A percentile compares a stretch with the other conserved stretches of the same genome.
These are phyloP conservation scores for Cherax destructor DNA, from an alignment of 1,140 invertebrate genomes.

Conservation along the genomic window DNA sequence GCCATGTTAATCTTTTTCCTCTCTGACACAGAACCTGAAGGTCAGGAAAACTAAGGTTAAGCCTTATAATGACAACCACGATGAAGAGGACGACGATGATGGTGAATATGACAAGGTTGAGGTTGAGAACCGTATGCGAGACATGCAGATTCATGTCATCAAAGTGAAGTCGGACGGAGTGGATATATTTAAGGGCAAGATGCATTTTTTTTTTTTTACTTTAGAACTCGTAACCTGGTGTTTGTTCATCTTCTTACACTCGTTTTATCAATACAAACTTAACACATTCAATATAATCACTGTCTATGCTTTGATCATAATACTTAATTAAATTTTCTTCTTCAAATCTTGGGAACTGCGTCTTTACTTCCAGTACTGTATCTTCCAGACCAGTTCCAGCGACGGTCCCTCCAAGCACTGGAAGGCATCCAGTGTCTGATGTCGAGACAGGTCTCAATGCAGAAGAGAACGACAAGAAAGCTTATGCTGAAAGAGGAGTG, in stretches of 20 bases:
- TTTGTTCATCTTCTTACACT: neutral
- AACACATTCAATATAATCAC: neutral
- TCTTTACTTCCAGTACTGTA: neutral
- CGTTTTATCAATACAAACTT: neutral
- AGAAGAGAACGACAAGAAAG: neutral
- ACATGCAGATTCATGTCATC: neutral
- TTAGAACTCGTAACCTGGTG: too few relatives aligned
- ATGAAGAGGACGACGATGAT: neutral
- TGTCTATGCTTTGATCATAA: too few relatives aligned
- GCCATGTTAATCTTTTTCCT: neutral
- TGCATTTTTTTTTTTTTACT: neutral
- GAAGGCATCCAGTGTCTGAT: constrained; percentile 34
- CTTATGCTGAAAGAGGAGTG: constrained; percentile 32
- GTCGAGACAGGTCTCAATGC: neutral
- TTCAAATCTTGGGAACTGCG: too few relatives aligned
- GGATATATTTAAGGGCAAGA: constrained; percentile 16
- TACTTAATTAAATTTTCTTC: too few relatives aligned
- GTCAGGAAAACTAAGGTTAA: neutral
- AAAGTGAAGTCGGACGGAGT: neutral
- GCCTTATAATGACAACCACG: neutral
- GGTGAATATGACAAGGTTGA: neutral
- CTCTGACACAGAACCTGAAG: neutral
- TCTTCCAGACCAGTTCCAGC: constrained; percentile 44
- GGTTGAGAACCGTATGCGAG: too few relatives aligned
- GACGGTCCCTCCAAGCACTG: constrained; percentile 38